Evolutionary conservation across 1,140 invertebrate genomes (phyloP).

Genomic region (Zaprionus gabonicus): DNA sequence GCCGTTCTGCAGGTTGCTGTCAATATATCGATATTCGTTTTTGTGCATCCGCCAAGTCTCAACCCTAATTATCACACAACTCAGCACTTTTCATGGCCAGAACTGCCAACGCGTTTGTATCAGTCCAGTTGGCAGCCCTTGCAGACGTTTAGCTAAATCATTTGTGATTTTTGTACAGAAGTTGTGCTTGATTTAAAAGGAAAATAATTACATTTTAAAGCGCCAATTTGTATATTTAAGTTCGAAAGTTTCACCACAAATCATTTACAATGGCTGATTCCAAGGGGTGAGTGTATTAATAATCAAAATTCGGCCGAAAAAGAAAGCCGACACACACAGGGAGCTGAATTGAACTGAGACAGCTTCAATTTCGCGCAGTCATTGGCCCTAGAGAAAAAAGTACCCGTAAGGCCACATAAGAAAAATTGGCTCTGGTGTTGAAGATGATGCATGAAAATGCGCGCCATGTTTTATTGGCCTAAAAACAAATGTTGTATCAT

Average conservation of each 20-base stretch:
- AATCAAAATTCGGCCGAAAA: conserved; percentile 15
- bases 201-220: conserved; percentile 33
- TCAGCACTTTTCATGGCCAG: conserved; percentile 53
- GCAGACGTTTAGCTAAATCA: conserved; percentile 60
- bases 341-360: conserved; percentile 15
- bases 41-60: conserved; percentile 4
- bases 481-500: neutral
- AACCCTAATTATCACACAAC: conserved; percentile 56
- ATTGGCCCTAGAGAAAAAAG: conserved; percentile 51
- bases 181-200: conserved; percentile 45
- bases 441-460: conserved; percentile 10
- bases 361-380: conserved; percentile 72
- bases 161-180: conserved; percentile 62
- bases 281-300: conserved; percentile 68
- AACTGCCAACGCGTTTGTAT: conserved; percentile 40
- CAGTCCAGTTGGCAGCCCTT: conserved; percentile 41
- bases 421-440: conserved; percentile 26
- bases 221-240: conserved; percentile 66
- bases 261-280: conserved; percentile 68
- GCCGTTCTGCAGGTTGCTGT: neutral
- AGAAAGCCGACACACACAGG: conserved; percentile 53
- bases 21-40: conserved; percentile 19
- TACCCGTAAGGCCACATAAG: conserved; percentile 65
- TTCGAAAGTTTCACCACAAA: conserved; percentile 60
- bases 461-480: neutral